Evolutionary conservation across 2,888 invertebrate species (phyloP).

Genomic region (Priocnemis perturbator): DNA sequence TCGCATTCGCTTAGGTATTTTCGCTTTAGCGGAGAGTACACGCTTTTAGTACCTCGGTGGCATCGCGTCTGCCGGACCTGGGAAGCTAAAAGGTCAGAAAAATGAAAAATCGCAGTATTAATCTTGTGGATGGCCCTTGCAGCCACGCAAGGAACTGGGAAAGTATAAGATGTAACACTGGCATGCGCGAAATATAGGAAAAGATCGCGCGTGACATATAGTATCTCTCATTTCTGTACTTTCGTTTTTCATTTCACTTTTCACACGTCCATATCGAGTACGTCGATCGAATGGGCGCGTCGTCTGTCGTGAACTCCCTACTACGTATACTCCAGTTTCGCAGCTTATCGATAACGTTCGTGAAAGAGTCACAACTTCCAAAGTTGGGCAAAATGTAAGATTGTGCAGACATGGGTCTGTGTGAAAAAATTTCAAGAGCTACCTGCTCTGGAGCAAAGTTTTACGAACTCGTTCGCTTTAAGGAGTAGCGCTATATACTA

Average conservation of each 20-base stretch:
- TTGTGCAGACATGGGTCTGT: not conserved
- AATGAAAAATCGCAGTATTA: slow-evolving; percentile 74
- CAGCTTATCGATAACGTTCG: slow-evolving; percentile 26
- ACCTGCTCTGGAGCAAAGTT: too few species aligned
- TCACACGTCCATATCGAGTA: slow-evolving; percentile 15
- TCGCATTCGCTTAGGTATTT: slow-evolving; percentile 58
- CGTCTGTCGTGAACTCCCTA: not conserved
- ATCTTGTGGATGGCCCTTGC: slow-evolving; percentile 55
- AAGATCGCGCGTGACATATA: slow-evolving; percentile 1
- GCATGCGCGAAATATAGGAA: slow-evolving; percentile 41
- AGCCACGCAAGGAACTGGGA: slow-evolving; percentile 50
- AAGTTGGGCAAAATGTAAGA: slow-evolving; percentile 31
- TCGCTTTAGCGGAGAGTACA: too few species aligned
- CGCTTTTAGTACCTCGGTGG: slow-evolving; percentile 74
- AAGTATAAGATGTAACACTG: slow-evolving; percentile 74
- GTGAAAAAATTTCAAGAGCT: not conserved
- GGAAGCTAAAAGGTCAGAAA: slow-evolving; percentile 75
- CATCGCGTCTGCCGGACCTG: slow-evolving; percentile 75
- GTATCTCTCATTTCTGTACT: not conserved
- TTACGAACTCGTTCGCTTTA: too few species aligned
- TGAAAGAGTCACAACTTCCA: slow-evolving; percentile 40
- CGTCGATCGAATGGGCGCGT: slow-evolving; percentile 11
- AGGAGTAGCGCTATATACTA: too few species aligned
- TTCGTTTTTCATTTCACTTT: slow-evolving; percentile 8
- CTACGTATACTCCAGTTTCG: too few species aligned